Conservation (phyloP, 2,888 invertebrate genomes). For the Nemotelus nigrinus region DNA sequence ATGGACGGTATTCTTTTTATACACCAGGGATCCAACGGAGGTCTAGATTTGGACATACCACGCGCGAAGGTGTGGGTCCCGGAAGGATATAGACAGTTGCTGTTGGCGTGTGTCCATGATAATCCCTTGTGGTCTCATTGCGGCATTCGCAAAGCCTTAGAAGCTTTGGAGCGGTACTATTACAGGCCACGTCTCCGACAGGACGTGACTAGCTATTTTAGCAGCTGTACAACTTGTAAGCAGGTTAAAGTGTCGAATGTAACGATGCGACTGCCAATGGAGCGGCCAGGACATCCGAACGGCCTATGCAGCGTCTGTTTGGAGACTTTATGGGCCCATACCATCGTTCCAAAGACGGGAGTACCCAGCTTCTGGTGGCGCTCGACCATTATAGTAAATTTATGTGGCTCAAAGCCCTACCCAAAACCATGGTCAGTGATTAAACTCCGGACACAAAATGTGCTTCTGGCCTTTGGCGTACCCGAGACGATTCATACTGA, state of each 20-base stretch:
- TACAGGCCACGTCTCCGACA: slow-evolving; percentile 51
- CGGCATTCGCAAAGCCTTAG: slow-evolving; percentile 42
- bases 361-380: slow-evolving; percentile 8
- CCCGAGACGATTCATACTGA: background rate
- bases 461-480: background rate
- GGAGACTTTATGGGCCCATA: too few relatives aligned
- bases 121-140: too few relatives aligned
- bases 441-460: too few relatives aligned
- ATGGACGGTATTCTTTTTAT: background rate
- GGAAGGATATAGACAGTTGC: too few relatives aligned
- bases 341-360: background rate
- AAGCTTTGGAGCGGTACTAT: slow-evolving; percentile 36
- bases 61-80: too few relatives aligned
- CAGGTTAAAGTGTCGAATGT: too few relatives aligned
- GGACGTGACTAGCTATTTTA: slow-evolving; percentile 4
- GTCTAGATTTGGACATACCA: too few relatives aligned
- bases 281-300: too few relatives aligned
- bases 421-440: background rate
- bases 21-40: background rate
- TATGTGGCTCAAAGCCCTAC: background rate
- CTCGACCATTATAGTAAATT: slow-evolving; percentile 25
- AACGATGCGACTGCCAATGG: too few relatives aligned
- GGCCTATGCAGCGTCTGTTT: too few relatives aligned
- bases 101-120: too few relatives aligned
- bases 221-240: too few relatives aligned